Base-by-base conservation (phyloP, 2,113 vertebrate species). In the Sinocyclocheilus anophthalmus region DNA sequence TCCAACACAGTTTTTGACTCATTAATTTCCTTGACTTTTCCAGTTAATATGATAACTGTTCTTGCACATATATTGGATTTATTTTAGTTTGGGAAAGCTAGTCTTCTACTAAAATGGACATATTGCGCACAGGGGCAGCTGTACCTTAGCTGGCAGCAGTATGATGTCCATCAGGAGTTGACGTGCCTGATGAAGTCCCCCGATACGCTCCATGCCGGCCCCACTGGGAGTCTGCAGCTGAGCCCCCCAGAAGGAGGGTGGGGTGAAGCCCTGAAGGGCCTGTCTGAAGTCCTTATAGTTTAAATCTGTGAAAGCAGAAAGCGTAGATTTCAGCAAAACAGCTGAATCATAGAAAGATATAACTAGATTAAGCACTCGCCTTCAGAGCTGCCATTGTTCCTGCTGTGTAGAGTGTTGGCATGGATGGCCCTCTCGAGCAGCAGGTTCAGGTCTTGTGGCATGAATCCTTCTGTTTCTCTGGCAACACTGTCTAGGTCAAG, bases 141-240 rank as follows among this genome's bases (percentile, higher is more conserved):
- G 55, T 85, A 99, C 98, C 97, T 99, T 99, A 81, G 96, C 97
- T 69, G 98, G 97, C 84, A 99, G 94, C 88, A 98, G 93, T 86
- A 99, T 94, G 61, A 96, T 98, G 90, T 99, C 97, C 93, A 93
- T 94, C 2, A 99, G 95, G 80, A 96, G 93, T 92, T 98, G 96
- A 65, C 94, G 96, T 85, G 97, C 96, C 76, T 97, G 95, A 73
- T 93, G 95, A 76, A 99, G 94, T 1, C 98, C 98, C 57, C 98
- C 98, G 77, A 99, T 95, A 82, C 89, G 93, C 85, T 97, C 95
- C 94, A 98, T 95, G 75, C 96, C 96, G 3, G 94, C 48, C 55
- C 94, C 95, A 84, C 93, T 93, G 22, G 97, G 97, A 50, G 94
- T 94, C 90, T 98, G 96, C 33, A 99, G 93, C 89, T 86, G 95